Conservation (phyloP, 2,113 vertebrate species). For the Otocyon megalotis region DNA sequence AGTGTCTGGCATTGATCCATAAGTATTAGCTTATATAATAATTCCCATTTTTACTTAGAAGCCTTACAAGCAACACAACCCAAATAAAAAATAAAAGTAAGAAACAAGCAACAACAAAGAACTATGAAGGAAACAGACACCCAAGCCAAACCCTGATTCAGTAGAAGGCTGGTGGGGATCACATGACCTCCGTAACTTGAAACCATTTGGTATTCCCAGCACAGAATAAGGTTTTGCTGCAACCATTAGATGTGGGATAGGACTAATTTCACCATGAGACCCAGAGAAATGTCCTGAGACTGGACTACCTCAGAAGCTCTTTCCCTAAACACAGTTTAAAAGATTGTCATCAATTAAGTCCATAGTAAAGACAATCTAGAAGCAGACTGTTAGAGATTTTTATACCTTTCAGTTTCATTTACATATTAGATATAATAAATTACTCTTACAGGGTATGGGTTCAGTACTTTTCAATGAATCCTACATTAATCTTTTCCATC, state of each 20-base stretch:
- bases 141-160: neutral
- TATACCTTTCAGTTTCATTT: neutral
- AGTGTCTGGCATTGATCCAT: neutral
- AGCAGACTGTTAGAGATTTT: neutral
- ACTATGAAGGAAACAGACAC: neutral
- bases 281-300: rapidly evolving
- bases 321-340: neutral
- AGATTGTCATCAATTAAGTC: neutral
- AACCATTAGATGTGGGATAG: neutral
- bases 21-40: neutral
- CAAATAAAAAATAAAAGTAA: neutral
- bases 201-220: no score
- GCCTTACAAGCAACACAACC: neutral
- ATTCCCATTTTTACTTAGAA: neutral
- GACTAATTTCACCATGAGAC: neutral
- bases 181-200: neutral
- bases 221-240: neutral
- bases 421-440: neutral
- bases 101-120: neutral
- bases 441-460: neutral
- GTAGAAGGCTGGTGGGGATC: rapidly evolving
- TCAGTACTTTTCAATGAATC: neutral
- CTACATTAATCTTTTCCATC: neutral
- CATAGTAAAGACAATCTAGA: neutral
- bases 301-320: neutral